Evolutionary conservation across 2,888 invertebrate genomes (phyloP).

Genomic region (Zonitis immaculata): DNA sequence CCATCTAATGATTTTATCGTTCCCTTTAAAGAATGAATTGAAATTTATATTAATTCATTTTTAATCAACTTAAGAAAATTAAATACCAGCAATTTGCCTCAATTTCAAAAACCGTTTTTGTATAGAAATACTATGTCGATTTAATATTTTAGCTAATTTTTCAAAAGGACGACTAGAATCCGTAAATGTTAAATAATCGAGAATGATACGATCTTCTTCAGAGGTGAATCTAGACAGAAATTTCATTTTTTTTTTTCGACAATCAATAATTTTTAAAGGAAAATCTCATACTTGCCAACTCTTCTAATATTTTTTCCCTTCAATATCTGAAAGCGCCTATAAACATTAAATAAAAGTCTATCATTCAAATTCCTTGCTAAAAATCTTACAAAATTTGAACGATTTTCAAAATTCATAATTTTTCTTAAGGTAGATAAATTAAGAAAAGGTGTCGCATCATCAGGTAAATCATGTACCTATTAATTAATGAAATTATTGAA

Average conservation of each 20-base stretch:
- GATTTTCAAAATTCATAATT: conserved; percentile 6
- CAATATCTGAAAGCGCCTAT: conserved; percentile 23
- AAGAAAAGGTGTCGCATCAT: conserved; percentile 22
- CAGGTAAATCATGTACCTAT: conserved; percentile 23
- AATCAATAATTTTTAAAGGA: not conserved
- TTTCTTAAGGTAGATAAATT: conserved; percentile 7
- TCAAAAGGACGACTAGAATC: conserved; percentile 10
- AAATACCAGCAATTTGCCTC: not conserved
- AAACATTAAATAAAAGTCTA: conserved; percentile 23
- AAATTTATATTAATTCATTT: no score
- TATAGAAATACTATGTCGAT: conserved; percentile 17
- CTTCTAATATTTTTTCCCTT: conserved; percentile 6
- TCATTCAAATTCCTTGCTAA: conserved; percentile 24
- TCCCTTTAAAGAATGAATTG: no score
- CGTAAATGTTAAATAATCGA: conserved; percentile 15
- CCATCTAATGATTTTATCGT: no score
- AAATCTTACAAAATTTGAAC: conserved; percentile 26
- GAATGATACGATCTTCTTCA: conserved; percentile 27
- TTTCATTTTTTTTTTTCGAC: not conserved
- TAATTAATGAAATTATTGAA: conserved; percentile 14
- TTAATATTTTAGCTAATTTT: conserved; percentile 24
- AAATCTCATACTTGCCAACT: conserved; percentile 27
- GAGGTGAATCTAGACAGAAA: conserved; percentile 23
- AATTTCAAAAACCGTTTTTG: conserved; percentile 12
- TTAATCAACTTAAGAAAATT: no score